Evolutionary conservation across 1,140 invertebrate species (phyloP), one percentile per base, ranked within the genome.

Genomic region (Tetraneura akinire): DNA sequence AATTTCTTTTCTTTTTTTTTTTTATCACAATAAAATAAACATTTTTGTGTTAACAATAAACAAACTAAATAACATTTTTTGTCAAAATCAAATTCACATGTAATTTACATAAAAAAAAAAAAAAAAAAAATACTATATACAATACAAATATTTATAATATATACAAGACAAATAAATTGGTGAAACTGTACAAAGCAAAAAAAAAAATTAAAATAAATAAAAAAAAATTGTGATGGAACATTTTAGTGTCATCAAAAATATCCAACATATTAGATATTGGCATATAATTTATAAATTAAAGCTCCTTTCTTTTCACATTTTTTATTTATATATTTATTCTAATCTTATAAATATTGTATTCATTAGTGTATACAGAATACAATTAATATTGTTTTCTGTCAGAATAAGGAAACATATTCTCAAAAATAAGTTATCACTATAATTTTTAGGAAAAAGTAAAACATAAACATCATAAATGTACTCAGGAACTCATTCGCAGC

Each of bases 11-110:
- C 18, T 62, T 74, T 76, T 55, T 55, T 55, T 76, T 76, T 76
- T 78, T 62, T 78, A 78, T 78, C 74, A 78, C 74, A 78, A 78
- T 55, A 78, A 78, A 78, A 78, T 78, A 78, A 78, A 78, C 74
- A 78, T 78, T 78, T 78, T 78, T 78, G 74, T 78, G 74, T 78
- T 78, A 78, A 78, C 74, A 78, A 78, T 78, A 78, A 78, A 78
- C 74, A 78, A 78, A 78, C 74, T 78, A 78, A 78, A 78, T 78
- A 78, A 78, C 74, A 78, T 76, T 76, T 76, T 57, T 62, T 55
- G 1, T 78, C 21, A 4, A 57, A 62, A 78, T 29, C 18, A 55
- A 78, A 78, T 78, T 78, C 21, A 62, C 55, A 47, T 47, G 74
- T 76, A 53, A 76, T 78, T 78, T 78, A 78, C 74, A 78, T 18